Evolutionary conservation across 2,113 vertebrate species (phyloP), one percentile per base, ranked within the genome.

Genomic region (Turdus rufiventris): DNA sequence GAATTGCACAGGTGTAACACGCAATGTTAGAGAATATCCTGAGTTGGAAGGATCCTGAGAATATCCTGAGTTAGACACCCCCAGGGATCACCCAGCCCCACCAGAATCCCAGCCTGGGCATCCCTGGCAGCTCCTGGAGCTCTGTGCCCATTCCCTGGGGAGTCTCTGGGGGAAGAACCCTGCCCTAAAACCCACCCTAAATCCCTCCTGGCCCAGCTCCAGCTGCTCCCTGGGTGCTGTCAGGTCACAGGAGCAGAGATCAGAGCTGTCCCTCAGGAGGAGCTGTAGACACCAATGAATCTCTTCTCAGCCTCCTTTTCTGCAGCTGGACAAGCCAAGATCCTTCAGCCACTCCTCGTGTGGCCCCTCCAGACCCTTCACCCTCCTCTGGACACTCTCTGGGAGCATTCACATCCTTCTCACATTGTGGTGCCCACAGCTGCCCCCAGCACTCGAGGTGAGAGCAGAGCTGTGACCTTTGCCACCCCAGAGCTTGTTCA

Each of bases 71-170:
- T 8, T 12, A 14, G 83, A 38, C 8, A 70, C 24, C 16, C 48
- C 7, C 24, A 0, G 0, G 13, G 40, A 20, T 5, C 4, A 6
- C 0, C n/a, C 9, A 47, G 38, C 18, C 1, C 26, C 2, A 20
- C 0, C 10, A 38, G 9, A 38, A 38, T 38, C 38, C 38, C 38
- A 38, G 38, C 38, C 38, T 38, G 38, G 38, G 38, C 38, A 38
- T 38, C 38, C 38, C 38, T 38, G 38, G 38, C 38, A 38, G 38
- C 38, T 38, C 38, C 38, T 38, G 38, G 38, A 38, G 38, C 38
- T 38, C 38, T 38, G 38, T 47, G 65, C n/a, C 74, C 65, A 56
- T 61, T 78, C 40, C 48, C 85, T 79, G 63, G 72, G 83, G 17
- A 86, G 83, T 63, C 72, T 88, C 67, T 57, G 67, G 42, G 81